Evolutionary conservation across 2,888 invertebrate species (phyloP), one percentile per base, ranked within the genome.

Genomic region (Tenthredo amoena): DNA sequence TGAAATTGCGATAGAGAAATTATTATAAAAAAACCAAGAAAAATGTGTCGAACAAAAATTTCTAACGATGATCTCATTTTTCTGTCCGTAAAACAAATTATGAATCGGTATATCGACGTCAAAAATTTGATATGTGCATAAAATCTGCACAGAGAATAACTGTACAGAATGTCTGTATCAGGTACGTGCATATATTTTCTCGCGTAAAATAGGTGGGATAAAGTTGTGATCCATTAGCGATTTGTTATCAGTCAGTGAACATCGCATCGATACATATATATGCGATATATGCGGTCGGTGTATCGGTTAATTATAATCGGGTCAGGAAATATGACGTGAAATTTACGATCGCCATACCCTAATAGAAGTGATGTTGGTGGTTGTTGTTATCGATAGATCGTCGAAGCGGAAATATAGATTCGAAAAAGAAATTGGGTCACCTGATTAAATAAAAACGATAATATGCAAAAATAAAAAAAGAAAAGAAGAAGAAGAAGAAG

Each of bases 231-330:
- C n/a, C 40, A 74, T 74, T 43, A 74, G 72, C 72, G 72, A 21
- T 74, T 74, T n/a, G 72, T 43, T 74, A 43, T 74, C 72, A 43
- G n/a, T 40, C 72, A 43, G n/a, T 40, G 72, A 74, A 40, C 43
- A 74, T 40, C 37, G 37, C 26, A 26, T 26, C 62, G 21, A 62
- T 62, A 62, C 62, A 9, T 50, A 18, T 55, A 9, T 50, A 18
- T 55, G 55, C 18, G 43, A 47, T n/a, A 26, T 43, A 74, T 21
- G n/a, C 21, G 71, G 71, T 71, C 71, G 37, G 34, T 47, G 47
- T 77, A 74, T 74, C 43, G 72, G 40, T 74, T 74, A 74, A 74
- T 74, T 74, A 74, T 40, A 74, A 74, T 74, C 72, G 72, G 72
- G 72, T 43, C 72, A 74, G 72, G 72, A 74, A 74, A 74, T 74